Percentiles rank a stretch among this genome's conserved stretches.
Evolutionary conservation across 2,797 vertebrate species (phyloP).

Genomic region (Gymnothorax reevesii): DNA sequence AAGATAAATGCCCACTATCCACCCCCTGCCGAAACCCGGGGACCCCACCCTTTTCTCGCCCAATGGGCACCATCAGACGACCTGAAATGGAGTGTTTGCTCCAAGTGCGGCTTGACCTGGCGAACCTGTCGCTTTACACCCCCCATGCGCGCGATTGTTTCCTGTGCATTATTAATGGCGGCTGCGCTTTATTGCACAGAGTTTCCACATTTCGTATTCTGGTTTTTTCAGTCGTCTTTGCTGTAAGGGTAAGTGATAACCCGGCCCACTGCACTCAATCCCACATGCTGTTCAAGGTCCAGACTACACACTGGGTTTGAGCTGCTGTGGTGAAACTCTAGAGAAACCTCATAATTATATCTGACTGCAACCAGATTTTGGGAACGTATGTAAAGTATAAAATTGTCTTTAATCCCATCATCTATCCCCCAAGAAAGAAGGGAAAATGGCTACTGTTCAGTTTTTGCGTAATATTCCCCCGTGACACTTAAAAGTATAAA

Average conservation of each 20-base stretch:
- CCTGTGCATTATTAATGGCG: conserved; percentile 16
- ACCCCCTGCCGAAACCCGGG: neutral
- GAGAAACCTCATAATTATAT: neutral
- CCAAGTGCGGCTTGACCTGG: neutral
- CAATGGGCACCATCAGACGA: neutral
- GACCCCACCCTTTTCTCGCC: neutral
- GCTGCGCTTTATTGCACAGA: neutral
- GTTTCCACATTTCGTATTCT: conserved; percentile 11
- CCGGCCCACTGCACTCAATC: neutral
- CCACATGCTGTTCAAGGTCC: neutral
- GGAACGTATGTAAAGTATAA: neutral
- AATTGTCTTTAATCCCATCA: neutral
- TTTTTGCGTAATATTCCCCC: neutral
- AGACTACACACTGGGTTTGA: neutral
- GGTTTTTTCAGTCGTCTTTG: neutral
- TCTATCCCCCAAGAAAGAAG: neutral
- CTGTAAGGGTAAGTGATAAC: neutral
- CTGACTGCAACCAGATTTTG: neutral
- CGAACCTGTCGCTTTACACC: neutral
- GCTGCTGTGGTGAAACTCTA: neutral
- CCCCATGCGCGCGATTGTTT: neutral
- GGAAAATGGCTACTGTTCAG: neutral
- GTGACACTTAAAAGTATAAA: neutral
- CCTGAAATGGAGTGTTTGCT: neutral
- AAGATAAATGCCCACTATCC: neutral